Percentiles rank a stretch among this genome's conserved stretches.
phyloP scores from a whole-genome alignment of 2,797 vertebrate genomes.

The Pseudochirops cupreus region DNA sequence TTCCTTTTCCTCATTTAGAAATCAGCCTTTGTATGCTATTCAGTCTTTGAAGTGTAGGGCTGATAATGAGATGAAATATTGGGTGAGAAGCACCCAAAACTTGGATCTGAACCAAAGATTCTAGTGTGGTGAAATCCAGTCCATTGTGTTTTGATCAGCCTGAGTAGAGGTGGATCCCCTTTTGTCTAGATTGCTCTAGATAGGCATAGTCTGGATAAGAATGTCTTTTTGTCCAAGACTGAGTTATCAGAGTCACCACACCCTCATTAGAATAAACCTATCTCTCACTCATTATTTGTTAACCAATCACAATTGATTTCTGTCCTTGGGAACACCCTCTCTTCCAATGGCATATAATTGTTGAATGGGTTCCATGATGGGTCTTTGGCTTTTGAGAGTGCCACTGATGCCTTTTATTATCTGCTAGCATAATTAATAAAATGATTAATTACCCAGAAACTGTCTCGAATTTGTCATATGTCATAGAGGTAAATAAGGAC shows the following conservation, averaged over 20 bases:
- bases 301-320: background rate
- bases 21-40: background rate
- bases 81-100: background rate
- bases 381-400: background rate
- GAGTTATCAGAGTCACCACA: background rate
- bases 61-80: background rate
- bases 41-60: background rate
- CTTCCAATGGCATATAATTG: background rate
- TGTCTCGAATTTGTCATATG: background rate
- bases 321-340: background rate
- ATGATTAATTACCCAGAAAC: background rate
- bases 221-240: background rate
- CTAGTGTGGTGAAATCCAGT: background rate
- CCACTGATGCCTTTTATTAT: background rate
- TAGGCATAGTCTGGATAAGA: background rate
- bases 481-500: background rate
- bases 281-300: background rate
- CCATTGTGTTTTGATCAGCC: background rate
- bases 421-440: background rate
- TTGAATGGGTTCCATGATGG: background rate
- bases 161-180: background rate
- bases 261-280: background rate
- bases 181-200: background rate
- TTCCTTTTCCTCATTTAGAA: background rate
- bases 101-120: background rate